A percentile compares a stretch with the other conserved stretches of the same genome.
These are phyloP conservation scores for Caenorhabditis auriculariae DNA, from an alignment of 2,888 invertebrate genomes.

Conservation along the genomic window DNA sequence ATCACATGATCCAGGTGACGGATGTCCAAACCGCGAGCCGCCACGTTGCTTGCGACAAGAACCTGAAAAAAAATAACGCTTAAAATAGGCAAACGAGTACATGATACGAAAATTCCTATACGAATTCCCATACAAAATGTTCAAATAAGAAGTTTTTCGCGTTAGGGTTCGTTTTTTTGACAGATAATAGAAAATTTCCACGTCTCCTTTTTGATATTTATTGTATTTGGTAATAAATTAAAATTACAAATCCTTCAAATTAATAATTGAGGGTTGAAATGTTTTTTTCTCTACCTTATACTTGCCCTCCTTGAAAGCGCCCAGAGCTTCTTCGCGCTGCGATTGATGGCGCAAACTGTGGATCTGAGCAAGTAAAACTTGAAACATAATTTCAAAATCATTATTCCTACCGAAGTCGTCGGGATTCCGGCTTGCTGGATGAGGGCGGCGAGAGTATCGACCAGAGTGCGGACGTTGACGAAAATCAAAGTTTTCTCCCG, in stretches of 20 bases:
- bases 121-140: no score
- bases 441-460: constrained; percentile 7
- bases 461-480: constrained; percentile 16
- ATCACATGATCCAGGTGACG: constrained; percentile 15
- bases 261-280: no score
- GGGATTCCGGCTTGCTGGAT: constrained; percentile 2
- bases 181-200: no score
- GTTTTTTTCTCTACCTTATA: no score
- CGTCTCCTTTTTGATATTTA: no score
- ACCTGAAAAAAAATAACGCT: no score
- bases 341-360: constrained; percentile 18
- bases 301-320: constrained; percentile 14
- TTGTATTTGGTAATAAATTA: no score
- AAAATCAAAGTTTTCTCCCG: constrained; percentile 24
- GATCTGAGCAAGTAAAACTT: constrained; percentile 8
- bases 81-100: no score
- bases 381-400: background rate
- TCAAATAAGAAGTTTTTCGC: no score
- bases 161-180: no score
- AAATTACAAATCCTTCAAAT: no score
- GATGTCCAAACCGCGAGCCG: constrained; percentile 22
- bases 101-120: no score
- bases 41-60: constrained; percentile 25
- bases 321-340: constrained; percentile 8
- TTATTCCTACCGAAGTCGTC: constrained; percentile 6